Evolutionary conservation across 2,888 invertebrate species (phyloP).

Genomic region (Aspidiotus rigidus): DNA sequence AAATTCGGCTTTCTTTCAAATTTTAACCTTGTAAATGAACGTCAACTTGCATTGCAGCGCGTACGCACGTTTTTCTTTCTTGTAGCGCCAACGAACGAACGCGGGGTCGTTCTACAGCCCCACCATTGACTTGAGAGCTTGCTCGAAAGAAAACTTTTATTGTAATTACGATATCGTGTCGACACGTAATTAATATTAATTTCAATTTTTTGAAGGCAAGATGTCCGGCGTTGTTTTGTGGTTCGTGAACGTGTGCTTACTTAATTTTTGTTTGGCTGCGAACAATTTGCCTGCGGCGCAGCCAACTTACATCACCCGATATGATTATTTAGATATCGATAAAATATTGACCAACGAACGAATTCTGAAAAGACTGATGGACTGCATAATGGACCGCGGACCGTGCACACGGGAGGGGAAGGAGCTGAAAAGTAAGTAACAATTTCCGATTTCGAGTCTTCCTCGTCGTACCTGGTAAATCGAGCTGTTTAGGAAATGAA

Average conservation of each 20-base stretch:
- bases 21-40: no score
- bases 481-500: no score
- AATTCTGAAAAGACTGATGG: constrained; percentile 39
- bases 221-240: constrained; percentile 21
- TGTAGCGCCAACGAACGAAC: no score
- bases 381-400: constrained; percentile 40
- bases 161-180: constrained; percentile 19
- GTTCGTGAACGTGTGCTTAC: constrained; percentile 6
- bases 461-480: no score
- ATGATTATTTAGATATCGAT: constrained; percentile 40
- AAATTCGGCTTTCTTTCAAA: no score
- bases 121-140: neutral
- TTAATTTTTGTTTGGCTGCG: constrained; percentile 16
- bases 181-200: constrained; percentile 22
- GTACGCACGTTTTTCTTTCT: no score
- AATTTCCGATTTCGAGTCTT: neutral
- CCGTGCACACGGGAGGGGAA: constrained; percentile 40
- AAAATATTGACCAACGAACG: constrained; percentile 40
- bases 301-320: constrained; percentile 38
- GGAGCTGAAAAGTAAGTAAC: constrained; percentile 39
- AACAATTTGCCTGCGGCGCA: constrained; percentile 12
- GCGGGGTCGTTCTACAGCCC: constrained; percentile 3
- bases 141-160: constrained; percentile 14
- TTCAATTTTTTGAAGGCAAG: constrained; percentile 15
- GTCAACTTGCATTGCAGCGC: no score